Evolutionary conservation across 2,888 invertebrate genomes (phyloP), one percentile per base, ranked within the genome.

Genomic region (Thecocarcelia acutangulata): DNA sequence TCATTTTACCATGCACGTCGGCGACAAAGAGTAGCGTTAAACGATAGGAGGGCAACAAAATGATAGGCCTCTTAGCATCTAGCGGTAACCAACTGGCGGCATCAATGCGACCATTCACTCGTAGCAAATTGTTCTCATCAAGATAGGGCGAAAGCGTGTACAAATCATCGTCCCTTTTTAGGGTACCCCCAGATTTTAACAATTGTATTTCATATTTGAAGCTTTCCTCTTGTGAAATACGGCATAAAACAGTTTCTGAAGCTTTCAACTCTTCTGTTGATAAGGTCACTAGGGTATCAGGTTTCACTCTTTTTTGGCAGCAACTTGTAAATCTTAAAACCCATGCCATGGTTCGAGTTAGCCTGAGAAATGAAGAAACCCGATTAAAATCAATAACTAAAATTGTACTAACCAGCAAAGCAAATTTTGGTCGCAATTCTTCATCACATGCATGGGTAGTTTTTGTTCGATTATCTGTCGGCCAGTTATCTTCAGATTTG

Each of bases 61-160:
- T 81, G 37, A 81, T 79, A 3, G 73, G 76, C 12, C 70, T 63
- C 64, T 64, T 66, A n/a, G 59, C 44, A 6, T 61, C 40, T 17
- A 61, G 24, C 5, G 52, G 48, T 21, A 33, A 37, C 37, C 56
- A 56, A 37, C 56, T 56, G n/a, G 56, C 33, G 2, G 54, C 54
- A 12, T 54, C 54, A 5, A 54, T 6, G n/a, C 54, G n/a, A 54
- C 54, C 54, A 28, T 15, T 15, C 4, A 33, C 54, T 33, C 54
- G 54, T 6, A 54, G 28, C 15, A 54, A 54, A n/a, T 28, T 24
- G n/a, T 28, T 33, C 8, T 33, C 54, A 28, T 54, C 54, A 11
- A 54, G 13, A n/a, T 54, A 54, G 3, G 28, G 28, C 3, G 28
- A 28, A 28, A 28, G 28, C 6, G 28, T 6, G 28, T 28, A 28